Evolutionary conservation across 2,888 invertebrate genomes (phyloP), one percentile per base, ranked within the genome.

Genomic region (Drosophila melanosoma): DNA sequence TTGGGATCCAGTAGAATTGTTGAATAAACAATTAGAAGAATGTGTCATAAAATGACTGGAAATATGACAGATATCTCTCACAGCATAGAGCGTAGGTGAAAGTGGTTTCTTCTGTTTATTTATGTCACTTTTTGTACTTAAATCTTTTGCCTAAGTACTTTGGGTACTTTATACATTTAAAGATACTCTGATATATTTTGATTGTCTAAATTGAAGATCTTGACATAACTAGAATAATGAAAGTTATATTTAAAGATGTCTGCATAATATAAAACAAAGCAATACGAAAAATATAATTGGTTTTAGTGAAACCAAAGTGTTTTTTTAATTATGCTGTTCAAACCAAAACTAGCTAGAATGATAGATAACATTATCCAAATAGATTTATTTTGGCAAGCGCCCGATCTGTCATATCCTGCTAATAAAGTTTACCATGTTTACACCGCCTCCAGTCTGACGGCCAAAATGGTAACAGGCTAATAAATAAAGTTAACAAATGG

Each of bases 1-100:
- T 48, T 42, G 36, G 54, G 61, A 48, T 48, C n/a, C 20, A 53
- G 29, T 48, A 63, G 62, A 70, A 57, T 45, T 56, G 48, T 52
- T 45, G 20, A 10, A 53, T 67, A 68, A 53, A 26, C 33, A 33
- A 26, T 35, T 23, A 1, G 62, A 61, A 66, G 85, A 87, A 89
- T 85, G 85, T 87, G 82, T 84, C 87, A 77, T 74, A 82, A 84
- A 82, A 59, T 87, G 74, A 74, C 72, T 57, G 75, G 70, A 69
- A 76, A 71, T 83, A 76, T 67, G 66, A 40, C 60, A 42, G 36
- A 78, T 20, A 81, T 65, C 53, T 81, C 65, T 58, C 74, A 72
- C 65, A 63, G 54, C 53, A 62, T 49, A 56, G 71, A 32, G 60
- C 60, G 66, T 78, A 26, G 74, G 79, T 79, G 81, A 79, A 79